Evolutionary conservation across 2,888 invertebrate genomes (phyloP).

Genomic region (Oscheius sp.): DNA sequence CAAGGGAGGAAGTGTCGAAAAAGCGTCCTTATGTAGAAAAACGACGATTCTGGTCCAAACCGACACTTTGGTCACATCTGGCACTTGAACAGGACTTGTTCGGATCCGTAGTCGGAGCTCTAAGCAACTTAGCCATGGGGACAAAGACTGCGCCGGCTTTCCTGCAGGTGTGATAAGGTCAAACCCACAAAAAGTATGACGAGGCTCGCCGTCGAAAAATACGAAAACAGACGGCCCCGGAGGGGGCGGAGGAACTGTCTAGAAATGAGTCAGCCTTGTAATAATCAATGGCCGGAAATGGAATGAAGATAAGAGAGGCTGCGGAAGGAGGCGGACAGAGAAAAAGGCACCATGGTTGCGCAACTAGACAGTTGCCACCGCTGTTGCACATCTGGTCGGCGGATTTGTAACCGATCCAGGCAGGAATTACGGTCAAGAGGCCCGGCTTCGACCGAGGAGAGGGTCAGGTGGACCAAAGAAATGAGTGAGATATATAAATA

Average conservation of each 20-base stretch:
- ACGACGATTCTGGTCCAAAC: too few species aligned
- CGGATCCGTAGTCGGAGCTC: too few species aligned
- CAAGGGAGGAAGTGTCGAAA: background rate
- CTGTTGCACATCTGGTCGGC: slow-evolving; percentile 26
- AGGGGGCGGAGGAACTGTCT: background rate
- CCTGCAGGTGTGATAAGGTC: too few species aligned
- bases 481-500: too few species aligned
- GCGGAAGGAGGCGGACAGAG: background rate
- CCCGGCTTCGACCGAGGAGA: background rate
- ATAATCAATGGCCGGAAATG: slow-evolving; percentile 18
- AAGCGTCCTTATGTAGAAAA: background rate
- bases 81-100: too few species aligned
- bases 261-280: background rate
- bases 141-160: too few species aligned
- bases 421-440: slow-evolving; percentile 28
- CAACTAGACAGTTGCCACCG: slow-evolving; percentile 15
- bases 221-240: background rate
- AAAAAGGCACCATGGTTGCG: slow-evolving; percentile 1
- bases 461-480: background rate
- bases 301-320: slow-evolving; percentile 13
- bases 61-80: too few species aligned
- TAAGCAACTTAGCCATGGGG: too few species aligned
- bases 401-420: slow-evolving; percentile 22
- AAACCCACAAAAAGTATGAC: background rate
- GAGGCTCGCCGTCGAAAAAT: background rate